These are phyloP conservation scores for Aquatica leii DNA, from an alignment of 2,888 invertebrate species.

Conservation along the genomic window DNA sequence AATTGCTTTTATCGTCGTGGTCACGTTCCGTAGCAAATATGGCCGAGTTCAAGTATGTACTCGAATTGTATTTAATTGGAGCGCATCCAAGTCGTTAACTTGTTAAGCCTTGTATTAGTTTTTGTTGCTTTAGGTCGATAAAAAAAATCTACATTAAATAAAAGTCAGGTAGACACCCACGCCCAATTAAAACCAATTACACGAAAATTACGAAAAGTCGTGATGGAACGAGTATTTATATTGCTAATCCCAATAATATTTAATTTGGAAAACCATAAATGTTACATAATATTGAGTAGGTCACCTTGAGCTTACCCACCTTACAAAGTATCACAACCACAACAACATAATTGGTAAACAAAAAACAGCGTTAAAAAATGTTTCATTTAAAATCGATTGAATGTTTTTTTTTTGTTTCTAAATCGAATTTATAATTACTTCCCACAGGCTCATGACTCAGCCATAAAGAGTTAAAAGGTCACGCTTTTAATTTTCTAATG, in stretches of 20 bases:
- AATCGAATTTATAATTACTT: slow-evolving; percentile 4
- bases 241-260: neutral
- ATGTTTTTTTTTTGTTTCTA: neutral
- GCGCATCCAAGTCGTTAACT: slow-evolving; percentile 32
- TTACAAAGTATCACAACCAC: too few relatives aligned
- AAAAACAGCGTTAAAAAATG: too few relatives aligned
- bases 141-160: slow-evolving; percentile 11
- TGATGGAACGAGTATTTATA: too few relatives aligned
- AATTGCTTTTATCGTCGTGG: slow-evolving; percentile 40
- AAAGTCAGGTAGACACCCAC: slow-evolving; percentile 5
- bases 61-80: slow-evolving; percentile 43
- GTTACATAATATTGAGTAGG: slow-evolving; percentile 5
- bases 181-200: neutral
- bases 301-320: slow-evolving; percentile 1
- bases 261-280: neutral
- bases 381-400: too few relatives aligned
- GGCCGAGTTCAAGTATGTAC: slow-evolving; percentile 40
- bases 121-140: slow-evolving; percentile 16
- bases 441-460: slow-evolving; percentile 26
- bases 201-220: too few relatives aligned
- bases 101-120: slow-evolving; percentile 19
- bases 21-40: slow-evolving; percentile 41
- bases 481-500: slow-evolving; percentile 25
- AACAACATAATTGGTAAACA: too few relatives aligned
- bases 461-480: slow-evolving; percentile 9